Percentiles rank a stretch among this genome's conserved stretches.
Evolutionary conservation across 2,888 invertebrate species (phyloP).

Genomic region (Dasysyrphus tricinctus): DNA sequence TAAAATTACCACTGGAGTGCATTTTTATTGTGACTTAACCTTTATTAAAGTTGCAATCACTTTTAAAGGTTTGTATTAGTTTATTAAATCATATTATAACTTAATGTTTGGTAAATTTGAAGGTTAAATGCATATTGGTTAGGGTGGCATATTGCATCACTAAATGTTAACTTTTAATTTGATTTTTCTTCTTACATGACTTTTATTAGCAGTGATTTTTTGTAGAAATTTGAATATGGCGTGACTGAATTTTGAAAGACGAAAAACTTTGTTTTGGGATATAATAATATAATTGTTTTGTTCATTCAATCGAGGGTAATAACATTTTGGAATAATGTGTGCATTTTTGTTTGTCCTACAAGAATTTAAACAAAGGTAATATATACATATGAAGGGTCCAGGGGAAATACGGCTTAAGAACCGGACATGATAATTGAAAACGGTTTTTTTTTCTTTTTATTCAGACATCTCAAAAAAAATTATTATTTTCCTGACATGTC

Average conservation of each 20-base stretch:
- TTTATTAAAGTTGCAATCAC: slow-evolving; percentile 49
- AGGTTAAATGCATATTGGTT: not conserved
- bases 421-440: too few relatives aligned
- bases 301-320: slow-evolving; percentile 27
- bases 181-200: slow-evolving; percentile 18
- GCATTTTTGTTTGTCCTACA: too few relatives aligned
- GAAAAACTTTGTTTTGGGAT: slow-evolving; percentile 27
- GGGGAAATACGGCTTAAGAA: too few relatives aligned
- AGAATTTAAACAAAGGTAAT: too few relatives aligned
- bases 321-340: not conserved
- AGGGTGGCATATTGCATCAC: not conserved
- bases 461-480: too few relatives aligned
- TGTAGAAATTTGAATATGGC: slow-evolving; percentile 51
- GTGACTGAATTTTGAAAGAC: slow-evolving; percentile 41
- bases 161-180: slow-evolving; percentile 46
- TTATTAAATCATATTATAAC: slow-evolving; percentile 8
- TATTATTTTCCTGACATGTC: too few relatives aligned
- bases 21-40: slow-evolving; percentile 49
- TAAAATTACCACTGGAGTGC: slow-evolving; percentile 13
- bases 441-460: too few relatives aligned
- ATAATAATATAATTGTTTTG: slow-evolving; percentile 4
- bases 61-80: slow-evolving; percentile 18
- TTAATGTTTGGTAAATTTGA: slow-evolving; percentile 9
- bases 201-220: slow-evolving; percentile 38
- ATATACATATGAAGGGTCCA: too few relatives aligned